Conservation (phyloP, 64 coral and sea anemone species). For the Actinia equina region DNA sequence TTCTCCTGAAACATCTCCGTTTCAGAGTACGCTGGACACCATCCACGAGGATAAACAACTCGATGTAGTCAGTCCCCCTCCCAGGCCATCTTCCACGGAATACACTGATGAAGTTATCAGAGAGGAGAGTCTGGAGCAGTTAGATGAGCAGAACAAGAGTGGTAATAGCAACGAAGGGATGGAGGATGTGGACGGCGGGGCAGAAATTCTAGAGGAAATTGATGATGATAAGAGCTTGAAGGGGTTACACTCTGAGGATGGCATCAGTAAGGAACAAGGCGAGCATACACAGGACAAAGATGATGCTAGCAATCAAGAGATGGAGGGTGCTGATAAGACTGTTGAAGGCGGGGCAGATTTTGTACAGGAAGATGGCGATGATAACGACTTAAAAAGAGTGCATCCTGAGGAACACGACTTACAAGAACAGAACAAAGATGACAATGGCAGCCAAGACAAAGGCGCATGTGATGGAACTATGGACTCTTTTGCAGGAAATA, state of each 20-base stretch:
- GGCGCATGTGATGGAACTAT: not conserved
- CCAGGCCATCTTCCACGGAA: not conserved
- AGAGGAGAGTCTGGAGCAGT: not conserved
- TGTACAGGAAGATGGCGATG: no score
- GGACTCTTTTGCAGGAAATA: not conserved
- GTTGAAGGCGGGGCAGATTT: not conserved
- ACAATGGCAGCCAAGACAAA: not conserved
- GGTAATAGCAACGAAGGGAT: not conserved
- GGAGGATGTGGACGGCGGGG: not conserved
- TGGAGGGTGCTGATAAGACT: not conserved
- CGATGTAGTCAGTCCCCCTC: not conserved
- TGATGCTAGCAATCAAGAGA: not conserved
- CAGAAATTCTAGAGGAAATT: not conserved
- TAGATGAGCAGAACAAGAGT: not conserved
- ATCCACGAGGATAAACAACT: slow-evolving; percentile 43
- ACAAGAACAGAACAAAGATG: not conserved
- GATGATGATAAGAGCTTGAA: not conserved
- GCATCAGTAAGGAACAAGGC: not conserved
- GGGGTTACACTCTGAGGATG: not conserved
- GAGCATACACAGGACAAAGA: not conserved
- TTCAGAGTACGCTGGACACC: slow-evolving; percentile 30
- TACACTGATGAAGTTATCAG: not conserved
- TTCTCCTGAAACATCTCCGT: not conserved
- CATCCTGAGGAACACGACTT: not conserved
- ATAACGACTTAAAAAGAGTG: not conserved